phyloP scores from a whole-genome alignment of 2,888 invertebrate genomes.

The Brachylomia viminalis region DNA sequence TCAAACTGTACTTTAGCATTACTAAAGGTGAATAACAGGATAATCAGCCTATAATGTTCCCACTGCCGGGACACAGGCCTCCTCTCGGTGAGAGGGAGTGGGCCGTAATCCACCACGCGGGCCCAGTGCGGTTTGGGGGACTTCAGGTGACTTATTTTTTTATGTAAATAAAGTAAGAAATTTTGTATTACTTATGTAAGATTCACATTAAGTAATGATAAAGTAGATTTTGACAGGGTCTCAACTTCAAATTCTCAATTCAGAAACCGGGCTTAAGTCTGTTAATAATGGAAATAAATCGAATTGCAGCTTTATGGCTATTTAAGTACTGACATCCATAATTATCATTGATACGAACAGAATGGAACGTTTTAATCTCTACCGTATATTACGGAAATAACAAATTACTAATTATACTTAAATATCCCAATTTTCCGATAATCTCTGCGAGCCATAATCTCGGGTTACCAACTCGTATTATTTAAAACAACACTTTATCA shows the following conservation, averaged over 20 bases:
- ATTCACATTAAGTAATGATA: neutral
- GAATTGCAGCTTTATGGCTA: neutral
- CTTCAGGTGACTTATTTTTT: too few species aligned
- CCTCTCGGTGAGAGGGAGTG: too few species aligned
- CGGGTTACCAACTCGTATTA: neutral
- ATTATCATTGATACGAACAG: neutral
- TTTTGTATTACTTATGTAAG: too few species aligned
- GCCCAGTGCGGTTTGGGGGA: too few species aligned
- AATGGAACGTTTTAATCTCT: neutral
- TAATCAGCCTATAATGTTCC: too few species aligned
- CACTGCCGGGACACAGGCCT: too few species aligned
- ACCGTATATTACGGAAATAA: neutral
- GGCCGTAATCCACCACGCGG: too few species aligned
- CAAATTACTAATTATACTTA: neutral
- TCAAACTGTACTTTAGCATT: too few species aligned
- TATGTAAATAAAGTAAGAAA: too few species aligned
- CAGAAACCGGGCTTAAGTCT: neutral
- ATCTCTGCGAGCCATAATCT: neutral
- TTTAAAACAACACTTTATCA: constrained; percentile 31
- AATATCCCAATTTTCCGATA: neutral
- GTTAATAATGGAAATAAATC: neutral
- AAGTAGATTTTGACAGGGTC: neutral
- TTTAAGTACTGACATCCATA: neutral
- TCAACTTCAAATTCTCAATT: neutral
- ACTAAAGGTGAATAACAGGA: too few species aligned